Evolutionary conservation across 2,797 vertebrate genomes (phyloP).

Genomic region (Hippocampus kuda): DNA sequence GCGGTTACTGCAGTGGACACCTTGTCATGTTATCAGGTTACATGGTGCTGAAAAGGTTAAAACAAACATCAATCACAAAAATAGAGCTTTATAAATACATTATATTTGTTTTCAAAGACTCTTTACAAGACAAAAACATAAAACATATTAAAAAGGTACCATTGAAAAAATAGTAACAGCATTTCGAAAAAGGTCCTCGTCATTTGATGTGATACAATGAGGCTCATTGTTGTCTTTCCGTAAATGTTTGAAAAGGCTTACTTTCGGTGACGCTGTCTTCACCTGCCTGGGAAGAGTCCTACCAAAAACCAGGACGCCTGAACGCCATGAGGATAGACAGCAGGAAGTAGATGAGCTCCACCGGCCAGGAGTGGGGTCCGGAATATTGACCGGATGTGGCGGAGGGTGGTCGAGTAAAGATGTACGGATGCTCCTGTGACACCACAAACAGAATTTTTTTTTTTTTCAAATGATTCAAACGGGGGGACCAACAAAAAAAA

Average conservation of each 20-base stretch:
- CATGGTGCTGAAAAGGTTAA: background rate
- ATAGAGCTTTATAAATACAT: background rate
- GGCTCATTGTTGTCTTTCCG: background rate
- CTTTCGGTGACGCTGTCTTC: background rate
- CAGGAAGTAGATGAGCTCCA: slow-evolving; percentile 23
- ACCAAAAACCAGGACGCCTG: background rate
- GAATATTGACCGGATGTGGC: slow-evolving; percentile 26
- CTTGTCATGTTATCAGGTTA: too few relatives aligned
- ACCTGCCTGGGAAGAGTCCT: slow-evolving; percentile 5
- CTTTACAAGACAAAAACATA: background rate
- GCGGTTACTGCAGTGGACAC: too few relatives aligned
- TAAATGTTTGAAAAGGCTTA: background rate
- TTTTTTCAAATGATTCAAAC: background rate
- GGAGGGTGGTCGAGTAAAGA: slow-evolving; percentile 59
- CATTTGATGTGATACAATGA: background rate
- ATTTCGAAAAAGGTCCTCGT: background rate
- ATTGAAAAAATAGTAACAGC: background rate
- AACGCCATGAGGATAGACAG: slow-evolving; percentile 26
- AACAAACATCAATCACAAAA: background rate
- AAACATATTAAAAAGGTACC: background rate
- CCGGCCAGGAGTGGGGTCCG: slow-evolving; percentile 3
- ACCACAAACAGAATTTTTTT: slow-evolving; percentile 1
- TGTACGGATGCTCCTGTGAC: slow-evolving; percentile 63
- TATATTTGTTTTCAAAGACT: background rate
- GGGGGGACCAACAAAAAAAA: background rate